Evolutionary conservation across 2,888 invertebrate species (phyloP).

Genomic region (Euspilapteryx auroguttella): DNA sequence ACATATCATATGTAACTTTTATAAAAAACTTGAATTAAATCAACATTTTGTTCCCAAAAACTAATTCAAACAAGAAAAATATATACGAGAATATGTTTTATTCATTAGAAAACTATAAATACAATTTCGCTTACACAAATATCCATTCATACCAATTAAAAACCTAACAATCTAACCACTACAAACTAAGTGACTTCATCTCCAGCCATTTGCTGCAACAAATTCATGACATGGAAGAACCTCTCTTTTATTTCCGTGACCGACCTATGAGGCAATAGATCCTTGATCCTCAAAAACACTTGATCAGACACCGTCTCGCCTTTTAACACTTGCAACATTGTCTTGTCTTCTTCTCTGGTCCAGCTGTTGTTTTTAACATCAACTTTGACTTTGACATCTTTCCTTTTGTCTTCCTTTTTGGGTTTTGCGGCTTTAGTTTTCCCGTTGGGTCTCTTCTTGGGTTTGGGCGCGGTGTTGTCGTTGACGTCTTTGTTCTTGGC

Average conservation of each 20-base stretch:
- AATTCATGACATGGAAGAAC: slow-evolving; percentile 61
- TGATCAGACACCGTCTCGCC: slow-evolving; percentile 66
- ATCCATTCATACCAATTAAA: too few species aligned
- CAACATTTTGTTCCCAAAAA: too few species aligned
- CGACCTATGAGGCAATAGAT: slow-evolving; percentile 56
- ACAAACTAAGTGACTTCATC: slow-evolving; percentile 38
- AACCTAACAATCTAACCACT: slow-evolving; percentile 2
- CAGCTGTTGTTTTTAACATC: slow-evolving; percentile 48
- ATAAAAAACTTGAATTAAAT: too few species aligned
- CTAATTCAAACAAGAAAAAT: too few species aligned
- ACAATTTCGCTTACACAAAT: too few species aligned
- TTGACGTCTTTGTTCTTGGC: not conserved
- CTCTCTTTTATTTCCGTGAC: slow-evolving; percentile 63
- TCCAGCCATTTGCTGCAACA: slow-evolving; percentile 65
- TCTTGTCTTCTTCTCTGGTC: slow-evolving; percentile 82
- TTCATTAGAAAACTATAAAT: slow-evolving; percentile 2
- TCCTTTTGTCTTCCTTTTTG: slow-evolving; percentile 5
- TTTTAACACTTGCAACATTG: slow-evolving; percentile 76
- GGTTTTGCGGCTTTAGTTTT: slow-evolving; percentile 13
- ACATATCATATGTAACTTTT: too few species aligned
- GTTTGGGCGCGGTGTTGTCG: slow-evolving; percentile 8
- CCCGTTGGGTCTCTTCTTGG: slow-evolving; percentile 15
- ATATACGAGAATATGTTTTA: not conserved
- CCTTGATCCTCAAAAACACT: slow-evolving; percentile 60
- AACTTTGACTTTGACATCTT: not conserved